Base-by-base conservation (phyloP, 2,888 invertebrate genomes). In the Oligia strigilis region DNA sequence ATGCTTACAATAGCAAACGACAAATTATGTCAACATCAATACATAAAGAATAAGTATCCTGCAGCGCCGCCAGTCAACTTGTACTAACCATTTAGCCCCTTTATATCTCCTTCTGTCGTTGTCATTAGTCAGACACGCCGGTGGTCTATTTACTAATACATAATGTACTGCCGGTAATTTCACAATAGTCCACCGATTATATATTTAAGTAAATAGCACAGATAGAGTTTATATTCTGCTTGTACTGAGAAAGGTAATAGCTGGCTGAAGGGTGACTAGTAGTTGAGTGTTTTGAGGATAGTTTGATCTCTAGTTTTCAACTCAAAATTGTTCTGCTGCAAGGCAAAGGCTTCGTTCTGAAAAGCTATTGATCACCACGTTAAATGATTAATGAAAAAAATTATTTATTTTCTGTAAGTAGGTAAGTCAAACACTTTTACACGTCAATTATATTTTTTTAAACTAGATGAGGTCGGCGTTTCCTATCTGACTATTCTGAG, bases 121-220 rank as follows among this genome's bases (percentile, higher is more conserved):
- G 66, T 73, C 87, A 87, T 84, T 87, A 87, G 70, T 49, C 55
- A 49, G 65, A 81, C 78, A 78, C 62, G 76, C 77, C 76, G 87
- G 87, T 87, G 87, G 88, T 87, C 87, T 86, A 88, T 83, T 77
- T 88, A 80, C 70, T 8, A 78, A 70, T 86, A 87, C 58, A 87
- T 80, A 75, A 88, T 87, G 73, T 82, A 72, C 65, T 49, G n/a
- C 73, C 4, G 71, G 75, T 89, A 89, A 89, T 87, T 88, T 80
- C 70, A 88, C 88, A 87, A 89, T 83, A 79, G 78, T 76, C 71
- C 72, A 84, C 80, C 81, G 80, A 88, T 89, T 88, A 89, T 87
- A 89, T 88, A 87, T 83, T 87, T 89, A 89, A 85, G 87, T 86
- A 89, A 90, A 89, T 88, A 90, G 87, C 89, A 83, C 79, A 85